phyloP scores from a whole-genome alignment of 2,888 invertebrate genomes.

The Halocaridina rubra region DNA sequence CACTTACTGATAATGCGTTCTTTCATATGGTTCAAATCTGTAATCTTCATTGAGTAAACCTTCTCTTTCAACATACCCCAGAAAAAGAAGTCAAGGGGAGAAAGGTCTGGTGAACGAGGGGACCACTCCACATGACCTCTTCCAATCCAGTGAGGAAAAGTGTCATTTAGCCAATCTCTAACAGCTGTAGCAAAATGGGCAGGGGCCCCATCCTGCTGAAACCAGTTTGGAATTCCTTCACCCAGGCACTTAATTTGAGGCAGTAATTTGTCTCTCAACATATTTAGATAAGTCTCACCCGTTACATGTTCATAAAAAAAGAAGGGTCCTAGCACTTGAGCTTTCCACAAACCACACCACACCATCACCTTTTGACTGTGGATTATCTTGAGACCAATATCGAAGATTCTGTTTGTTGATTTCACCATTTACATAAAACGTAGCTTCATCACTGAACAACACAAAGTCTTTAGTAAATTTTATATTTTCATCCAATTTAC shows the following conservation, averaged over 20 bases:
- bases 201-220: background rate
- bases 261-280: too few species aligned
- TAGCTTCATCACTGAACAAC: too few species aligned
- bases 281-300: too few species aligned
- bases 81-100: background rate
- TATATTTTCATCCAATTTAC: too few species aligned
- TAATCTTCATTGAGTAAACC: background rate
- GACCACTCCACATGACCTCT: background rate
- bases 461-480: too few species aligned
- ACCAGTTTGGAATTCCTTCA: background rate
- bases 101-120: conserved; percentile 4
- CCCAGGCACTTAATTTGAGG: background rate
- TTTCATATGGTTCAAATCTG: background rate
- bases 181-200: background rate
- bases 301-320: too few species aligned
- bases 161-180: background rate
- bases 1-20: background rate
- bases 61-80: background rate
- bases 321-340: too few species aligned
- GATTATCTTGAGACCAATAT: too few species aligned
- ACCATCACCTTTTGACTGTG: too few species aligned
- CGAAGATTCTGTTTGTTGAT: too few species aligned
- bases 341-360: too few species aligned
- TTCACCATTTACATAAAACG: too few species aligned
- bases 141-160: background rate